These are phyloP conservation scores for Pteruthius melanotis DNA, from an alignment of 2,113 vertebrate species.

Conservation along the genomic window DNA sequence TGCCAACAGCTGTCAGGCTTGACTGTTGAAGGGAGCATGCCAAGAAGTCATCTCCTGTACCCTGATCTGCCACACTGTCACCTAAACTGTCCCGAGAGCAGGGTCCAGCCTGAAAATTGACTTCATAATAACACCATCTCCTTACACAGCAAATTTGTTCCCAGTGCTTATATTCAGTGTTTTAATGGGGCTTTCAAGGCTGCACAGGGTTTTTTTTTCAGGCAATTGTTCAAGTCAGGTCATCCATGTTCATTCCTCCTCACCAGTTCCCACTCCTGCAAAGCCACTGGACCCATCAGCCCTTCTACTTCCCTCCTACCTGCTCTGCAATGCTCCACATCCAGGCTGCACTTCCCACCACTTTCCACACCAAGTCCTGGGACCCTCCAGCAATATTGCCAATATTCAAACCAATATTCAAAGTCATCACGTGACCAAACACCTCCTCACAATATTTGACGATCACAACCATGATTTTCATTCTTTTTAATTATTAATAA, in stretches of 20 bases:
- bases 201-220: background rate
- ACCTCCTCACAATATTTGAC: background rate
- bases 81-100: background rate
- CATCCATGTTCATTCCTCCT: background rate
- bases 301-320: background rate
- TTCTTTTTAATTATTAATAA: background rate
- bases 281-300: background rate
- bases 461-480: background rate
- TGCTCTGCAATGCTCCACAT: background rate
- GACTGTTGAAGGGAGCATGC: fast-evolving
- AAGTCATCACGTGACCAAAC: background rate
- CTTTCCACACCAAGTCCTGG: background rate
- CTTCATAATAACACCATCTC: background rate
- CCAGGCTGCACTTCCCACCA: background rate
- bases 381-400: background rate
- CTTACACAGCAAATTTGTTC: background rate
- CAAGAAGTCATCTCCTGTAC: background rate
- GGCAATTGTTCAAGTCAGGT: background rate
- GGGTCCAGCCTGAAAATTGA: background rate
- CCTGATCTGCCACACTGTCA: background rate
- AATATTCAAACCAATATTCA: background rate
- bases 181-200: background rate
- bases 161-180: background rate
- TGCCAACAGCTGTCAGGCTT: background rate
- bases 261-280: background rate